Evolutionary conservation across 2,797 vertebrate genomes (phyloP), one percentile per base, ranked within the genome.

Genomic region (Sphenopsis melanotis): DNA sequence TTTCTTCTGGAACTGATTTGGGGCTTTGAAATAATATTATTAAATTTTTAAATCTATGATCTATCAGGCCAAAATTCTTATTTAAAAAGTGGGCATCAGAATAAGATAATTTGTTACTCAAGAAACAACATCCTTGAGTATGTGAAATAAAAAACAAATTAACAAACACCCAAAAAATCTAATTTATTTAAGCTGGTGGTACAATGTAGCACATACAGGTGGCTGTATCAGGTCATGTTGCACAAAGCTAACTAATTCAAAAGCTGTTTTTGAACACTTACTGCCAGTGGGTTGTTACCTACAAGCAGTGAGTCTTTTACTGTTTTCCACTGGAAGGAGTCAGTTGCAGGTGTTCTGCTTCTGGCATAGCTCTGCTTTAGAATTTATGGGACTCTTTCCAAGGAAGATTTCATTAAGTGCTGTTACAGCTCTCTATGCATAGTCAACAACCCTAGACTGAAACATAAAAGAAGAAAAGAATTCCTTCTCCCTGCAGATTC

Each of bases 271-370:
- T 83, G 79, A 91, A 49, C 52, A 60, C 15, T 59, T 7, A 29
- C 20, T 93, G 81, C 49, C 82, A 47, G 68, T 74, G 68, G 72
- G 41, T 77, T 91, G 66, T 77, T 94, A 90, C 89, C 90, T 90
- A 65, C 65, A 86, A 96, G 64, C 60, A 77, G 46, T 30, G 77
- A 92, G 50, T 63, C 61, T 91, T 94, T 87, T 93, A 59, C 64
- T 66, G 26, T 78, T 96, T 87, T 91, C 75, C 90, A 27, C 72
- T 19, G 63, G 68, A 94, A 93, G n/a, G 59, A 88, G 57, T 76
- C 72, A 57, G 60, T 88, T 55, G 77, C 93, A 97, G 92, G 90
- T 94, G 92, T 95, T 95, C 89, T 78, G 79, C 89, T 96, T 81
- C 83, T 94, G 87, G 92, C 87, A 65, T 78, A 76, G 83, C 53